phyloP scores from a whole-genome alignment of 2,113 vertebrate species.

The Microcebus murinus region DNA sequence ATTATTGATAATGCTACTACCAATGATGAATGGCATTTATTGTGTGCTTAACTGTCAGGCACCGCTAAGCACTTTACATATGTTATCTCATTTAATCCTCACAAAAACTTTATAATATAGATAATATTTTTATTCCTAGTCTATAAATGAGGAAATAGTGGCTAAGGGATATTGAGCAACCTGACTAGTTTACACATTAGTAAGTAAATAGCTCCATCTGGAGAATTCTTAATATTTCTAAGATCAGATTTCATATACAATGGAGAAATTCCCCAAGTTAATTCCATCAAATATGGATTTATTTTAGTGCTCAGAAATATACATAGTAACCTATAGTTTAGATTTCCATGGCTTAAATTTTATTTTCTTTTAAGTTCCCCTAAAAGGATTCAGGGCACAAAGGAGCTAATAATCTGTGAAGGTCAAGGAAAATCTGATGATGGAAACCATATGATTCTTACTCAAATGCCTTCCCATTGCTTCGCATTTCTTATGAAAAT shows the following conservation, averaged over 20 bases:
- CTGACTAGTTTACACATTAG: background rate
- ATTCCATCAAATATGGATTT: background rate
- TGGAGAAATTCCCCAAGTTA: background rate
- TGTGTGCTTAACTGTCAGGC: background rate
- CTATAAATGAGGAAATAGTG: background rate
- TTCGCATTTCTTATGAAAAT: background rate
- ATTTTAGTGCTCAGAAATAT: background rate
- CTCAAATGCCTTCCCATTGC: background rate
- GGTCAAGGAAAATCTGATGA: slow-evolving; percentile 1
- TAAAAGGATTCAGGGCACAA: background rate
- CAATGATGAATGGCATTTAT: background rate
- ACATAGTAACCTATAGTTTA: slow-evolving; percentile 20
- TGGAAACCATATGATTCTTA: background rate
- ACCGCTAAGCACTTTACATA: background rate
- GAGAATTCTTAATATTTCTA: background rate
- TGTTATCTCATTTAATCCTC: background rate
- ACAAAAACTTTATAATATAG: background rate
- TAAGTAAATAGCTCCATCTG: background rate
- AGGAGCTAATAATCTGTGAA: background rate
- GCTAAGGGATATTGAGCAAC: background rate
- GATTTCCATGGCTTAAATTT: background rate
- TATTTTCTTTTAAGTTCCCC: slow-evolving; percentile 26
- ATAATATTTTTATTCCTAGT: background rate
- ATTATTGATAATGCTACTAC: background rate
- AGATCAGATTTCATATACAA: background rate